These are phyloP conservation scores for Phenganax stokvisi DNA, from an alignment of 92 coral and sea anemone genomes.

Conservation along the genomic window DNA sequence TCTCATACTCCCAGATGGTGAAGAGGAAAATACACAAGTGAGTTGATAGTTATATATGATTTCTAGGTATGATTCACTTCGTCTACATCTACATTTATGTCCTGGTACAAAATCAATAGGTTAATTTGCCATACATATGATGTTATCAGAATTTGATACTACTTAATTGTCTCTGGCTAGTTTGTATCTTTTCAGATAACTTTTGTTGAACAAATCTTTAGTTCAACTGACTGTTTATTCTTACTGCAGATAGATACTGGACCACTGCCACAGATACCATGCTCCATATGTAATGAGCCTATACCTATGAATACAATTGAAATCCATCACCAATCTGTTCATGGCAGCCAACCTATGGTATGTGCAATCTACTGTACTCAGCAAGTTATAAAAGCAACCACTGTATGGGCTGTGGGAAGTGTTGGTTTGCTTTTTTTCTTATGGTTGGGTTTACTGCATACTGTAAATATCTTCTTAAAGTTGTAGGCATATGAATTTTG, in stretches of 20 bases:
- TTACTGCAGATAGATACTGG: conserved; percentile 9
- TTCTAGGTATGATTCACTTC: background rate
- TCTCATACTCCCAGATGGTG: no score
- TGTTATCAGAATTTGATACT: no score
- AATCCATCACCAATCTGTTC: conserved; percentile 10
- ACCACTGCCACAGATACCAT: background rate
- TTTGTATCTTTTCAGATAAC: background rate
- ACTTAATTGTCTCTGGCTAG: background rate
- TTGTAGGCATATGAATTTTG: no score
- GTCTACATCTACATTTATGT: background rate
- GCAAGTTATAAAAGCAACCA: background rate
- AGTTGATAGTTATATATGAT: background rate
- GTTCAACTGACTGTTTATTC: background rate
- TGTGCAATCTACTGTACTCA: background rate
- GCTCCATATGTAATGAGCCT: conserved; percentile 4
- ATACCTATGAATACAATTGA: conserved; percentile 5
- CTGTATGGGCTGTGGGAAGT: no score
- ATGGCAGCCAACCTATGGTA: conserved; percentile 23
- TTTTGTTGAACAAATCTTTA: background rate
- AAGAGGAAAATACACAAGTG: background rate
- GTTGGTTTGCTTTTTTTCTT: no score
- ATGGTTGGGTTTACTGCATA: no score
- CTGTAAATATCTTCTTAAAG: no score
- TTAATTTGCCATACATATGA: no score
- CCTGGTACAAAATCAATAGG: background rate